Base-by-base conservation (phyloP, 2,888 invertebrate species). In the Drosophila prostipennis region DNA sequence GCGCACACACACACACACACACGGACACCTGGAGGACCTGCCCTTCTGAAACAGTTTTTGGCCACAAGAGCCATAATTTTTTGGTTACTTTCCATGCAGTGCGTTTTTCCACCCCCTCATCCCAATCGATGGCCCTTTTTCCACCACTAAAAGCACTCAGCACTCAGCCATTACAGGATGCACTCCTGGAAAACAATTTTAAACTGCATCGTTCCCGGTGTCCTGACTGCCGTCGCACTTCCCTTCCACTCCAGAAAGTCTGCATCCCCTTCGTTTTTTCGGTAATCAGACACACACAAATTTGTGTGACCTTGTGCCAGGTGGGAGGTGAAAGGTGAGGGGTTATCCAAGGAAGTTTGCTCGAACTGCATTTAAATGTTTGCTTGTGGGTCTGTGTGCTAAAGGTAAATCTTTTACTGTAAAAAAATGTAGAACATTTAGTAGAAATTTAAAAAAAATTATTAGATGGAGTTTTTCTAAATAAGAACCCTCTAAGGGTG, bases 31-130 rank as follows among this genome's bases (percentile, higher is more conserved):
- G 16, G 51, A 39, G 36, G 36, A 37, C 43, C 40, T 53, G 68
- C 46, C 34, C 67, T 75, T 72, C 72, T 52, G 58, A 77, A 87
- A 75, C 57, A 71, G 60, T 64, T 81, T 81, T 81, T 79, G 77
- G 79, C 85, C 87, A 79, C 82, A 82, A 75, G 76, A 77, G 80
- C 78, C 77, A 74, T 87, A 78, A 87, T 87, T 87, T 86, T 76
- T 80, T 77, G 87, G 84, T 84, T 87, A 87, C 81, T 80, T 80
- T 81, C 87, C 77, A 78, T 63, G 63, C 14, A 37, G 36, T 37
- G 63, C 63, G 45, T 34, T 42, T n/a, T 16, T 6, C 6, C 29
- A 1, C 34, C 6, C 19, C 11, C 6, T 10, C 37, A n/a, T n/a
- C n/a, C n/a, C n/a, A n/a, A n/a, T n/a, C 40, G 26, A 23, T 36